Percentiles rank a stretch among this genome's conserved stretches.
Evolutionary conservation across 1,140 invertebrate genomes (phyloP).

Genomic region (Neodiprion pinetum): DNA sequence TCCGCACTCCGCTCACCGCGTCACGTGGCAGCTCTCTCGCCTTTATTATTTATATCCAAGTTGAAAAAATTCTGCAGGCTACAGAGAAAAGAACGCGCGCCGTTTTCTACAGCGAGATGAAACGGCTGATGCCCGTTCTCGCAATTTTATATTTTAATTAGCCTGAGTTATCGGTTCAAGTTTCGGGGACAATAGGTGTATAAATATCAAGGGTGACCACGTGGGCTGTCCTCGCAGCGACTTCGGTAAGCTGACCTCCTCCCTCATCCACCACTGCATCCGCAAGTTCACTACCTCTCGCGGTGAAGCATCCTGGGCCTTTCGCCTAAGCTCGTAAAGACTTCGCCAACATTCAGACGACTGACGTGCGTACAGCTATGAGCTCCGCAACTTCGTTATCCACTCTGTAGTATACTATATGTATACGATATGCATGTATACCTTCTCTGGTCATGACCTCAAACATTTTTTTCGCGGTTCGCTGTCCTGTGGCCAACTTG

Average conservation of each 20-base stretch:
- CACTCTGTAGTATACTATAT: neutral
- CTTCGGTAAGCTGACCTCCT: neutral
- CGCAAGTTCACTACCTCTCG: neutral
- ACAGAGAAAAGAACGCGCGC: too few relatives aligned
- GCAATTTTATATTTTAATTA: constrained; percentile 45
- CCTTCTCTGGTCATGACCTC: neutral
- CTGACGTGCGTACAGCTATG: too few relatives aligned
- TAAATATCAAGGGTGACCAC: constrained; percentile 47
- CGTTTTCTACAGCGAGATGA: neutral
- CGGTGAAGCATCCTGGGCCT: too few relatives aligned
- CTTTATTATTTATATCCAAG: neutral
- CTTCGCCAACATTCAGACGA: neutral
- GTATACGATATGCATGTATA: too few relatives aligned
- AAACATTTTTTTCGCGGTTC: neutral
- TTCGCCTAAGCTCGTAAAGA: neutral
- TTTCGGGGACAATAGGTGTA: constrained; percentile 54
- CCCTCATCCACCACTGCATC: neutral
- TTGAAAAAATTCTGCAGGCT: neutral
- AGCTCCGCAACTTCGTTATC: neutral
- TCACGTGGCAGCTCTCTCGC: neutral
- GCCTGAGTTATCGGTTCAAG: constrained; percentile 52
- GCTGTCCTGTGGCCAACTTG: neutral
- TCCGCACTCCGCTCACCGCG: neutral
- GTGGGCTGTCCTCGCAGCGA: constrained; percentile 39
- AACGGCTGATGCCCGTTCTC: neutral